Percentiles rank a stretch among this genome's conserved stretches.
These are phyloP conservation scores for Orientallactaga bullata DNA, from an alignment of 2,113 vertebrate genomes.

Conservation along the genomic window DNA sequence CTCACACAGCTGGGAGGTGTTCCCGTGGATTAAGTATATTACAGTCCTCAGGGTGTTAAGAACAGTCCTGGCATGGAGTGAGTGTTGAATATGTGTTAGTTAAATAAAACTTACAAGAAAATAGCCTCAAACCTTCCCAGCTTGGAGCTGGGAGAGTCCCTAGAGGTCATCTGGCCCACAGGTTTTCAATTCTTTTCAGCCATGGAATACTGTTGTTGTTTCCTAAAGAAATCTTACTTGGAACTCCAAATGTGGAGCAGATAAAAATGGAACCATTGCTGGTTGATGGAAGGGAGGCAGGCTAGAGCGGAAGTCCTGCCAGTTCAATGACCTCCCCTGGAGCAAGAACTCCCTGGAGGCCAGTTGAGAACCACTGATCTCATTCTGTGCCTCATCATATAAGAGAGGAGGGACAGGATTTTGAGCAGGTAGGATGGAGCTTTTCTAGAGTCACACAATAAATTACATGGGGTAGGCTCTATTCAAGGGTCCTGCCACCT, in stretches of 20 bases:
- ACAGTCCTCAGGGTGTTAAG: neutral
- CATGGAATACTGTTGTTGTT: constrained; percentile 56
- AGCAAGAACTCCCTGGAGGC: neutral
- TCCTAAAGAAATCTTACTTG: constrained; percentile 49
- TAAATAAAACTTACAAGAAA: constrained; percentile 53
- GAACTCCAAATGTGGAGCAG: constrained; percentile 34
- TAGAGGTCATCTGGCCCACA: neutral
- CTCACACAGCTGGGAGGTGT: neutral
- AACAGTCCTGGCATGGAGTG: constrained; percentile 34
- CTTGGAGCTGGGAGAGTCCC: neutral
- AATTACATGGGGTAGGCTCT: neutral
- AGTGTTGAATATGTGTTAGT: constrained; percentile 12
- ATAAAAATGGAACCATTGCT: constrained; percentile 49
- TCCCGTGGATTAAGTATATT: neutral
- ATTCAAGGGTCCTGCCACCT: neutral
- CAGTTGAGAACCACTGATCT: constrained; percentile 15
- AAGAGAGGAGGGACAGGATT: neutral
- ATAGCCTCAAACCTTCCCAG: neutral
- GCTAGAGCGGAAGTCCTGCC: neutral
- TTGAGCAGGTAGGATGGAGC: neutral
- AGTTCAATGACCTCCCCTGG: neutral
- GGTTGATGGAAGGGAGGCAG: neutral
- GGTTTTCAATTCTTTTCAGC: constrained; percentile 57
- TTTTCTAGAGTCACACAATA: neutral
- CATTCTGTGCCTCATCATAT: neutral